A percentile compares a stretch with the other conserved stretches of the same genome.
These are phyloP conservation scores for Uloborus diversus DNA, from an alignment of 1,140 invertebrate species.

Conservation along the genomic window DNA sequence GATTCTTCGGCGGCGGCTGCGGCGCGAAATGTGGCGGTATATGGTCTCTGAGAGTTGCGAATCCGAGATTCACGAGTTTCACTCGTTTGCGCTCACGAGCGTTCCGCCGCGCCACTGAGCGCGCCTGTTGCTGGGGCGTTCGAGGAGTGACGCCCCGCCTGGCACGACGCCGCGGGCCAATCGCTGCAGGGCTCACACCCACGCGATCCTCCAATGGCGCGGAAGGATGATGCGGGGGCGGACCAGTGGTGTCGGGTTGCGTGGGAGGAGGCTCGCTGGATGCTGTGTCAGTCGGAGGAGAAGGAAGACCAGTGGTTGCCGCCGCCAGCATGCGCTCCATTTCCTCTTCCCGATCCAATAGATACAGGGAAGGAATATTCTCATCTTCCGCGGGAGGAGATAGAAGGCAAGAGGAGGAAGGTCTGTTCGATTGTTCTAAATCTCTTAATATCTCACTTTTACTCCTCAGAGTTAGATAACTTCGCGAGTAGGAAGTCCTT, in stretches of 20 bases:
- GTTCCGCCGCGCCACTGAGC: conserved; percentile 65
- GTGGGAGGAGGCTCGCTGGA: not conserved
- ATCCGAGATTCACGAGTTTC: conserved; percentile 64
- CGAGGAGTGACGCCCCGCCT: conserved; percentile 25
- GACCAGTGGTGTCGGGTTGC: not conserved
- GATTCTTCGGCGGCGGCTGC: conserved; percentile 63
- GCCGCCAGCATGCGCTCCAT: not conserved
- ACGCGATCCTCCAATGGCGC: conserved; percentile 40
- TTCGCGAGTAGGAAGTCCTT: too few relatives aligned
- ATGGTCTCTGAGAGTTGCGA: conserved; percentile 56
- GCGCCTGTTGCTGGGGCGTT: conserved; percentile 57
- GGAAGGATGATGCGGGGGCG: conserved; percentile 26
- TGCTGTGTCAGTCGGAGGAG: not conserved
- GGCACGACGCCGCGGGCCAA: conserved; percentile 13
- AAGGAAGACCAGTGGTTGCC: not conserved
- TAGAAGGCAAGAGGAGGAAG: too few relatives aligned
- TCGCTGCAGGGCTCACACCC: conserved; percentile 6
- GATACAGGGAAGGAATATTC: not conserved
- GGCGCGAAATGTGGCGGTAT: conserved; percentile 53
- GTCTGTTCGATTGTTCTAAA: too few relatives aligned
- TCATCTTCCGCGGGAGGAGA: not conserved
- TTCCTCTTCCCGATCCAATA: not conserved
- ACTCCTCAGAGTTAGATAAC: too few relatives aligned
- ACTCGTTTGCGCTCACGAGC: conserved; percentile 67
- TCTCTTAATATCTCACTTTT: too few relatives aligned